Evolutionary conservation across 2,888 invertebrate genomes (phyloP), one percentile per base, ranked within the genome.

Genomic region (Agrochola litura): DNA sequence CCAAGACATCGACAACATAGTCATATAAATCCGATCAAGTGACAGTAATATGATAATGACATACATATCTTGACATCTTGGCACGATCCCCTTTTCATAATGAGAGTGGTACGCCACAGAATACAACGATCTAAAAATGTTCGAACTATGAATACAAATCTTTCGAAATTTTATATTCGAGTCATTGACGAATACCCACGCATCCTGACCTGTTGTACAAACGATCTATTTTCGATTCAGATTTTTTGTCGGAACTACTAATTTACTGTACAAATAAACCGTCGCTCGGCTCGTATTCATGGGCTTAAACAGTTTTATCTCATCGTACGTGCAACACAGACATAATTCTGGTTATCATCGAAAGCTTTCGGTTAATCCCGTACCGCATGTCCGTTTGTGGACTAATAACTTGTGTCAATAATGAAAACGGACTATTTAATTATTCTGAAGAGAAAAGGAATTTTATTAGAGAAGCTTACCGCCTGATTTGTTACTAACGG

Each of bases 11-110:
- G 61, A 46, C 14, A 41, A 79, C 63, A 56, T 75, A 66, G 76
- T 70, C 41, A 78, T 73, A 67, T 37, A 46, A 76, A 73, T 73
- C 63, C 41, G 56, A 74, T 81, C 46, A 76, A 79, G 65, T 75
- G 73, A 65, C 69, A 81, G 65, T 76, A 69, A 73, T 78, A 80
- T 69, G 74, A 72, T 83, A 80, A 78, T 77, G 78, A 63, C 54
- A 68, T 69, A 76, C 58, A 68, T 82, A 79, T 85, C 83, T 80
- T 82, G 71, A 81, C 66, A 68, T 84, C 76, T 84, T 84, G 85
- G 77, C 77, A 80, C 69, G 75, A 79, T 79, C 19, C 69, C 56
- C 58, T 77, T 73, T 77, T 79, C 67, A 56, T 75, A 83, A 77
- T 58, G 25, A 75, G 43, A 63, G 25, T 60, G 30, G 43, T 41